These are phyloP conservation scores for Linepithema humile DNA, from an alignment of 1,140 invertebrate species.

Conservation along the genomic window DNA sequence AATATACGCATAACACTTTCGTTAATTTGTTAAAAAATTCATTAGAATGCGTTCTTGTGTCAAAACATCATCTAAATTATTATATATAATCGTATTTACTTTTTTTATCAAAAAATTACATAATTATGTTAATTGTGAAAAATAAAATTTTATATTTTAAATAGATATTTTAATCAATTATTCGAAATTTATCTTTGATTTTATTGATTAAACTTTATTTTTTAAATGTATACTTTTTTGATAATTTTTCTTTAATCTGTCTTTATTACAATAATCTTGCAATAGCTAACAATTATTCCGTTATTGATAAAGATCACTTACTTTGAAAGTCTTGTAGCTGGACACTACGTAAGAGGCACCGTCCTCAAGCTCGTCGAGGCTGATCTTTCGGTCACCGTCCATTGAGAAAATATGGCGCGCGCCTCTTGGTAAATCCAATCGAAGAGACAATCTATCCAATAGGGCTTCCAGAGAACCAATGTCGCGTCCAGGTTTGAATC, in stretches of 20 bases:
- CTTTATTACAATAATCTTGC: background rate
- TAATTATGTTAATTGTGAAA: background rate
- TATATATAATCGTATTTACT: background rate
- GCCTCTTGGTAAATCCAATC: conserved; percentile 93
- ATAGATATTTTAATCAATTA: background rate
- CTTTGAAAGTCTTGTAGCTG: conserved; percentile 96
- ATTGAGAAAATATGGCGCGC: conserved; percentile 95
- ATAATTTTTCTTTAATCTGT: background rate
- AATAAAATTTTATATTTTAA: too few species aligned
- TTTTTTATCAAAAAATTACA: background rate
- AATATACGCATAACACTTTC: too few species aligned
- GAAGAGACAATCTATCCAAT: conserved; percentile 92
- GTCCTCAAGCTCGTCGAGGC: conserved; percentile 94
- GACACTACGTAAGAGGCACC: conserved; percentile 96
- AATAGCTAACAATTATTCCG: too few species aligned
- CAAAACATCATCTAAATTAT: too few species aligned
- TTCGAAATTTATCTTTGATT: background rate
- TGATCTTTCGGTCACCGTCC: conserved; percentile 93
- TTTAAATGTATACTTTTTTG: background rate
- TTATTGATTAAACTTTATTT: background rate
- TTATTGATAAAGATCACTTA: conserved; percentile 82
- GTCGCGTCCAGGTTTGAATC: conserved; percentile 93
- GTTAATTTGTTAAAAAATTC: too few species aligned
- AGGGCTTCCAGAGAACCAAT: conserved; percentile 94
- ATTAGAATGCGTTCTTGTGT: too few species aligned